Evolutionary conservation across 2,113 vertebrate genomes (phyloP).

Genomic region (Cephalopholis sonnerati): DNA sequence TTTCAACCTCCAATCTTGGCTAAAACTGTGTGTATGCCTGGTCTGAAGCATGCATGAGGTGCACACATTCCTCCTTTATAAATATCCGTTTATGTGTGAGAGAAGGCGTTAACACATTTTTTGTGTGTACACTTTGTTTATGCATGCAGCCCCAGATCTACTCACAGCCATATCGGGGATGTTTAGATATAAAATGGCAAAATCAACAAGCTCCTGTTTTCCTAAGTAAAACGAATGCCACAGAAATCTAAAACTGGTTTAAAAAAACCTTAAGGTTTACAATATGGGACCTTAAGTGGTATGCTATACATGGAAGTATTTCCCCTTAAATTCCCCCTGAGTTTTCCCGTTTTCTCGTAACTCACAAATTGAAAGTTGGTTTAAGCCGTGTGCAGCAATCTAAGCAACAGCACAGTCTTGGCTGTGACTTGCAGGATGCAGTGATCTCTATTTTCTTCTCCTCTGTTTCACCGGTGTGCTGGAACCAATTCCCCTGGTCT

Average conservation of each 20-base stretch:
- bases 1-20: no score
- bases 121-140: no score
- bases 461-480: conserved; percentile 32
- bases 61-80: no score
- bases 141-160: no score
- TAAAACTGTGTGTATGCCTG: no score
- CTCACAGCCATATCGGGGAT: not conserved
- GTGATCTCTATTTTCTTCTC: conserved; percentile 32
- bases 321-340: not conserved
- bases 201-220: not conserved
- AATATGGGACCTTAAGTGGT: not conserved
- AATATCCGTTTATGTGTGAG: no score
- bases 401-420: conserved; percentile 20
- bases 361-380: conserved; percentile 12
- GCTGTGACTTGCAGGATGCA: not conserved
- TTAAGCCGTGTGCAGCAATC: conserved; percentile 5
- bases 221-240: not conserved
- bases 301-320: not conserved
- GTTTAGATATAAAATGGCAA: not conserved
- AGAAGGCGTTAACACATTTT: no score
- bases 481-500: conserved; percentile 43
- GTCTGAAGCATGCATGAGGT: no score
- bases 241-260: not conserved
- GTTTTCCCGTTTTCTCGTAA: not conserved
- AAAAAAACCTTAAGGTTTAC: not conserved